Percentiles rank a stretch among this genome's conserved stretches.
phyloP scores from a whole-genome alignment of 2,888 invertebrate genomes.

The Scrobipalpa atriplicella region DNA sequence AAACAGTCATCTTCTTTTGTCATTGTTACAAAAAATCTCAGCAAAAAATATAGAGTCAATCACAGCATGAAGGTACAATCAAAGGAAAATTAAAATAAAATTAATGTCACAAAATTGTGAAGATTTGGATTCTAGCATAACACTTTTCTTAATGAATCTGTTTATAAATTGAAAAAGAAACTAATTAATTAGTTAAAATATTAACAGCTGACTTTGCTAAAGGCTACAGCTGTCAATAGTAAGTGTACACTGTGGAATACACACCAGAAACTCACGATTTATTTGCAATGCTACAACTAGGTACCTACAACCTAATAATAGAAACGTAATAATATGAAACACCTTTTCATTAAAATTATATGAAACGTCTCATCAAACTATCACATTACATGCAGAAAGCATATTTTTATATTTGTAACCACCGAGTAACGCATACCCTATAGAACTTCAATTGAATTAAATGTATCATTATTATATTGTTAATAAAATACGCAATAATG shows the following conservation, averaged over 20 bases:
- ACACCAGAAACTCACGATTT: background rate
- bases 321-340: background rate
- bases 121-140: no score
- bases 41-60: no score
- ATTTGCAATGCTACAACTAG: background rate
- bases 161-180: no score
- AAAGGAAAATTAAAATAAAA: no score
- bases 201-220: no score
- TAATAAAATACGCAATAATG: background rate
- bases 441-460: background rate
- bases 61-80: no score
- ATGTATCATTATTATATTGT: background rate
- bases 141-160: no score
- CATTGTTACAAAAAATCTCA: no score
- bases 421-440: slow-evolving; percentile 1
- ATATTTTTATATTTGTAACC: slow-evolving; percentile 16
- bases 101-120: no score
- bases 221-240: no score
- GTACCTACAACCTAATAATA: slow-evolving; percentile 2
- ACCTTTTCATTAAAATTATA: slow-evolving; percentile 12
- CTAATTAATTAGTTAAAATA: no score
- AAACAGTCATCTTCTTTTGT: no score
- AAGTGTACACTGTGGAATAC: background rate
- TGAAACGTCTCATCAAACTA: slow-evolving; percentile 9
- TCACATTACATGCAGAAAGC: slow-evolving; percentile 13